Conservation (phyloP, 2,797 vertebrate genomes). For the Sebastes oblongus region DNA sequence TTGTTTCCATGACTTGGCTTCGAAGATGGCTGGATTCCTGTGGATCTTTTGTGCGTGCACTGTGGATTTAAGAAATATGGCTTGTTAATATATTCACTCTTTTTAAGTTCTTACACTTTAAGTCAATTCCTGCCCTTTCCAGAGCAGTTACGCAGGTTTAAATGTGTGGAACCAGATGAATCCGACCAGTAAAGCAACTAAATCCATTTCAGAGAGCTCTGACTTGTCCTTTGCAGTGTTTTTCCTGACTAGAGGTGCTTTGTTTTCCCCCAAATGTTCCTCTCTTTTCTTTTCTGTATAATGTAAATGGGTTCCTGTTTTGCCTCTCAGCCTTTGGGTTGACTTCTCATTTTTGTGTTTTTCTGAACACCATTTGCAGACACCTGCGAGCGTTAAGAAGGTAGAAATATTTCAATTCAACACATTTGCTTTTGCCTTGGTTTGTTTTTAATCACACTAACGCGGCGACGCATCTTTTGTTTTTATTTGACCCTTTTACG, state of each 20-base stretch:
- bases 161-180: neutral
- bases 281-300: neutral
- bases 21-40: neutral
- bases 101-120: neutral
- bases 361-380: constrained; percentile 61
- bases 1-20: neutral
- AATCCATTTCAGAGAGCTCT: neutral
- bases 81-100: neutral
- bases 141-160: neutral
- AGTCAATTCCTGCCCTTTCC: neutral
- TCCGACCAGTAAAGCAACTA: neutral
- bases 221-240: neutral
- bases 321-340: neutral
- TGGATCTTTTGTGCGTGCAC: neutral
- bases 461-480: constrained; percentile 21
- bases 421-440: constrained; percentile 26
- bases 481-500: neutral
- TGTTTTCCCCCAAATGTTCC: neutral
- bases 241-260: neutral
- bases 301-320: neutral
- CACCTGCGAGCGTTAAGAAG: constrained; percentile 70
- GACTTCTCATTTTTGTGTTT: constrained; percentile 34
- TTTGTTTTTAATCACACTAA: constrained; percentile 33
- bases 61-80: neutral
- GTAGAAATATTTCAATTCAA: constrained; percentile 60